Evolutionary conservation across 2,888 invertebrate species (phyloP).

Genomic region (Tenodera sinensis): DNA sequence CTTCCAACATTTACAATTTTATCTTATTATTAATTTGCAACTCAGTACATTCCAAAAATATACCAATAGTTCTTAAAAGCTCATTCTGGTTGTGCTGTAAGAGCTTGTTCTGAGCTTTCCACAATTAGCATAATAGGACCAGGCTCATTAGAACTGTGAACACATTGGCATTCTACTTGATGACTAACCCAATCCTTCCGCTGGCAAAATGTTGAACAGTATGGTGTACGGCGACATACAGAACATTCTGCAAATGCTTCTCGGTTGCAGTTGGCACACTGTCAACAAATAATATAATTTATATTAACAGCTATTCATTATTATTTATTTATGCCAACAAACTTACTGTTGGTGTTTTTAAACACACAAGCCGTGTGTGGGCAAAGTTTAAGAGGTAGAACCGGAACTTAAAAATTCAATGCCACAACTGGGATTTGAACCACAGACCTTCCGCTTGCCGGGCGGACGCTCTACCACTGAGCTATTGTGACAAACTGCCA

Average conservation of each 20-base stretch:
- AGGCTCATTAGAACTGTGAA: constrained; percentile 60
- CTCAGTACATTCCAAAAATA: background rate
- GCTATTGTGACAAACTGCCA: no score
- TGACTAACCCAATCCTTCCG: constrained; percentile 85
- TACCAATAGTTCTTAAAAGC: background rate
- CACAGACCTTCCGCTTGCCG: no score
- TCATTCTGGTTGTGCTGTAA: constrained; percentile 3
- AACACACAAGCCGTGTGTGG: no score
- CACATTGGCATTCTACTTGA: constrained; percentile 69
- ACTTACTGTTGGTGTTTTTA: no score
- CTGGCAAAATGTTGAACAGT: constrained; percentile 87
- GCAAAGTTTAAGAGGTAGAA: no score
- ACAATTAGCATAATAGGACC: constrained; percentile 79
- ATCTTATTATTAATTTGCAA: background rate
- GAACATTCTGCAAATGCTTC: constrained; percentile 86
- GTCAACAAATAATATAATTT: constrained; percentile 34
- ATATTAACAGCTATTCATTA: background rate
- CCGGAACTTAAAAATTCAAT: no score
- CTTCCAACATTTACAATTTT: background rate
- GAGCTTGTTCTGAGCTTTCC: constrained; percentile 53
- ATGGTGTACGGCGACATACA: constrained; percentile 78
- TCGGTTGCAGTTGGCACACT: constrained; percentile 88
- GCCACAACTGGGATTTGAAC: no score
- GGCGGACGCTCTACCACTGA: no score
- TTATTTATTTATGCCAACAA: no score